phyloP scores from a whole-genome alignment of 2,113 vertebrate genomes.

The Neotoma lepida region DNA sequence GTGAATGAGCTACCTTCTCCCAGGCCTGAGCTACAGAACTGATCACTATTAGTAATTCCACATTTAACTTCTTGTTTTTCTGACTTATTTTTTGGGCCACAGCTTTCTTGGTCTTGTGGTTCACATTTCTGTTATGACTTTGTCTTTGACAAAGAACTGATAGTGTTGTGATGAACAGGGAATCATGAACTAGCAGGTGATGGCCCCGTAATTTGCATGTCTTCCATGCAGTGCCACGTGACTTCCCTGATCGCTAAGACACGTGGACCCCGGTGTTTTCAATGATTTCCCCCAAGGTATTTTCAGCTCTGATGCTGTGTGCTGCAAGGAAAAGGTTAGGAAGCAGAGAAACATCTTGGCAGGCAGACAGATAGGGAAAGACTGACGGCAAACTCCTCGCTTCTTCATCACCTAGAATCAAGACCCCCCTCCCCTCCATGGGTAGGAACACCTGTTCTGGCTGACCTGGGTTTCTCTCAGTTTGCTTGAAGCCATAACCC shows the following conservation, averaged over 20 bases:
- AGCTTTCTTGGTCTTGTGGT: neutral
- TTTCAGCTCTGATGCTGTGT: neutral
- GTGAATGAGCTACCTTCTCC: neutral
- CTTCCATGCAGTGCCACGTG: neutral
- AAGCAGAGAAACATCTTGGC: neutral
- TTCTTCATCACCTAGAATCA: neutral
- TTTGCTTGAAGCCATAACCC: neutral
- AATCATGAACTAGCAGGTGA: neutral
- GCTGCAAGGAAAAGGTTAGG: neutral
- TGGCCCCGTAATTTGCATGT: rapidly evolving
- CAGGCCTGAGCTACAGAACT: neutral
- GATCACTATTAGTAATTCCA: neutral
- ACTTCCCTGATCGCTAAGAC: neutral
- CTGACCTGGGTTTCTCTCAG: neutral
- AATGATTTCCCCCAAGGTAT: neutral
- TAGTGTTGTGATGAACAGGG: neutral
- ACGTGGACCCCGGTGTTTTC: neutral
- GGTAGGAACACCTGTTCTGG: neutral
- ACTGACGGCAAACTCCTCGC: neutral
- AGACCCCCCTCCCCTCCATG: neutral
- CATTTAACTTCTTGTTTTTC: neutral
- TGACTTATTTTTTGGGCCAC: neutral
- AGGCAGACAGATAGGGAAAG: neutral
- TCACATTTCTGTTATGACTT: neutral
- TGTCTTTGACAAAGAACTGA: neutral